phyloP scores from a whole-genome alignment of 2,113 vertebrate genomes.

The Rhegmatorhina hoffmannsi region DNA sequence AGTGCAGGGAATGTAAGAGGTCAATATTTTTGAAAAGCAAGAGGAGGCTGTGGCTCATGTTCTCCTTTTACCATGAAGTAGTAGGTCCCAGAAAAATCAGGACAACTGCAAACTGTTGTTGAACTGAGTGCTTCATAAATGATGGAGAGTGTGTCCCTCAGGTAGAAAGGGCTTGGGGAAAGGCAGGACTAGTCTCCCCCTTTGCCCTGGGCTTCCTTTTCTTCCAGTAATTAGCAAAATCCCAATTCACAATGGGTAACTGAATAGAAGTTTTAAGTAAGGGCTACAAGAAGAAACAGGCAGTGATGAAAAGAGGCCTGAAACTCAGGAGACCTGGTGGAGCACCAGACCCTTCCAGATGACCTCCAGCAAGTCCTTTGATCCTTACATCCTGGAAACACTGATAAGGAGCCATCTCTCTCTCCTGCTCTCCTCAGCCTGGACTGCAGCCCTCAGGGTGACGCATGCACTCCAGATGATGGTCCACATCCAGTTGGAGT shows the following conservation, averaged over 20 bases:
- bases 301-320: neutral
- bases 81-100: neutral
- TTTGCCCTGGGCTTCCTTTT: neutral
- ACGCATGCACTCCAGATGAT: accelerated
- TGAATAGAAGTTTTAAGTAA: neutral
- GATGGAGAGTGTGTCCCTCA: neutral
- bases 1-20: neutral
- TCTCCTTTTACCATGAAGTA: neutral
- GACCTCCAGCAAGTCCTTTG: neutral
- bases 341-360: neutral
- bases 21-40: neutral
- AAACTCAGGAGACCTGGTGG: neutral
- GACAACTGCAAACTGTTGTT: neutral
- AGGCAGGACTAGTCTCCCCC: neutral
- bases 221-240: constrained; percentile 33
- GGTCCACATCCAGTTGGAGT: neutral
- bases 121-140: neutral
- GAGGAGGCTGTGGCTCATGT: neutral
- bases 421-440: neutral
- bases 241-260: constrained; percentile 12
- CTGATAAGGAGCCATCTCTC: neutral
- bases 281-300: neutral
- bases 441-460: neutral
- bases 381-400: neutral
- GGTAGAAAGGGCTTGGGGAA: neutral